A percentile compares a stretch with the other conserved stretches of the same genome.
phyloP scores from a whole-genome alignment of 2,113 vertebrate genomes.

The Zosterops lateralis region DNA sequence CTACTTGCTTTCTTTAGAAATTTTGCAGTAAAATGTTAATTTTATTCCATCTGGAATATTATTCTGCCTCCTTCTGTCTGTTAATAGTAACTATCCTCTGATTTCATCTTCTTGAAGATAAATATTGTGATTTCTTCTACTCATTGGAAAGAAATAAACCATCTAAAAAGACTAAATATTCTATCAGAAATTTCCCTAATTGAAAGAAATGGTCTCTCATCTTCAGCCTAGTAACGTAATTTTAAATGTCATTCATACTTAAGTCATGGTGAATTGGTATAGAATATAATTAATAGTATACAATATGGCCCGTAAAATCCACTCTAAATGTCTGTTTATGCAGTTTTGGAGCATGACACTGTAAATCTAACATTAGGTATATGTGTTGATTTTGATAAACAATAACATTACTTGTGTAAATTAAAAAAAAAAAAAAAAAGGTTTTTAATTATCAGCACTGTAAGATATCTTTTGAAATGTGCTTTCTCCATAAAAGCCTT shows the following conservation, averaged over 20 bases:
- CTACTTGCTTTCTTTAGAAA: not conserved
- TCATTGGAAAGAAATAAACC: not conserved
- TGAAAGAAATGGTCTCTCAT: not conserved
- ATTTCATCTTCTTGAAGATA: not conserved
- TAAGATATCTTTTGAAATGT: not conserved
- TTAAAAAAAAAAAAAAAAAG: not conserved
- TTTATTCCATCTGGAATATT: not conserved
- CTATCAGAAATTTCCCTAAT: not conserved
- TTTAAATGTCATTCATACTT: not conserved
- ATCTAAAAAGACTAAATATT: not conserved
- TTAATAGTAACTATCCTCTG: not conserved
- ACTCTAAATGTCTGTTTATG: not conserved
- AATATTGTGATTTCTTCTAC: not conserved
- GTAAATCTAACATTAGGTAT: not conserved
- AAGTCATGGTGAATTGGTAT: not conserved
- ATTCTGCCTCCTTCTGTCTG: not conserved
- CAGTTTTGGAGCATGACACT: not conserved
- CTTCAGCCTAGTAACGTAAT: not conserved
- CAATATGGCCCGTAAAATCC: not conserved
- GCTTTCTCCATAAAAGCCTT: not conserved
- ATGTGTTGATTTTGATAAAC: not conserved
- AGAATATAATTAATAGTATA: not conserved
- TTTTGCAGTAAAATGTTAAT: not conserved
- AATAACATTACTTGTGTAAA: not conserved
- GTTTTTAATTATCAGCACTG: not conserved